Evolutionary conservation across 2,888 invertebrate genomes (phyloP).

Genomic region (Camponotus fellah): DNA sequence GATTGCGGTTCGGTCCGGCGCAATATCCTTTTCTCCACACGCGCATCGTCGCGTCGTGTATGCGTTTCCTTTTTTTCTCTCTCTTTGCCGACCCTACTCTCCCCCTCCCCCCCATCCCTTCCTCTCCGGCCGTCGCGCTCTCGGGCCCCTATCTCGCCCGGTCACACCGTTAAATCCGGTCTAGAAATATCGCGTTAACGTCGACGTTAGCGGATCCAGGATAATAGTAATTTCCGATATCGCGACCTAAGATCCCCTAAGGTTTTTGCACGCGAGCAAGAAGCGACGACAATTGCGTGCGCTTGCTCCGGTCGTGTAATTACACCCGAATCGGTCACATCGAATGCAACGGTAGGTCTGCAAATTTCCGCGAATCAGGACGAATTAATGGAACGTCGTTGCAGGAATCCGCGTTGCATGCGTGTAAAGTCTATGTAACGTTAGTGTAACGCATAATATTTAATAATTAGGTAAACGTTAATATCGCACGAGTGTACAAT

Average conservation of each 20-base stretch:
- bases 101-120: not conserved
- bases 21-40: conserved; percentile 66
- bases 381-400: conserved; percentile 12
- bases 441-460: not conserved
- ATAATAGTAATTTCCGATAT: conserved; percentile 64
- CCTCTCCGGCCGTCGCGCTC: conserved; percentile 11
- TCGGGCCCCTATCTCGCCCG: conserved; percentile 18
- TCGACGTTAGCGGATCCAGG: conserved; percentile 61
- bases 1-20: conserved; percentile 58
- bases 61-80: conserved; percentile 55
- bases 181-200: conserved; percentile 59
- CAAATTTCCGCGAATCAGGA: conserved; percentile 12
- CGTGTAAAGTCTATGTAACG: conserved; percentile 13
- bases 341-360: conserved; percentile 20
- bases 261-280: conserved; percentile 27
- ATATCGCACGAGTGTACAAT: not conserved
- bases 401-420: not conserved
- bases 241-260: conserved; percentile 25
- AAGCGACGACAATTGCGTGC: not conserved
- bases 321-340: conserved; percentile 20
- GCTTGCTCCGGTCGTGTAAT: conserved; percentile 10
- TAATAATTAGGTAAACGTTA: not conserved
- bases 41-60: conserved; percentile 60
- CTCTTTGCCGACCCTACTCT: not conserved
- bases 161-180: conserved; percentile 71